These are phyloP conservation scores for Halictus quadricinctus DNA, from an alignment of 2,888 invertebrate genomes.

Conservation along the genomic window DNA sequence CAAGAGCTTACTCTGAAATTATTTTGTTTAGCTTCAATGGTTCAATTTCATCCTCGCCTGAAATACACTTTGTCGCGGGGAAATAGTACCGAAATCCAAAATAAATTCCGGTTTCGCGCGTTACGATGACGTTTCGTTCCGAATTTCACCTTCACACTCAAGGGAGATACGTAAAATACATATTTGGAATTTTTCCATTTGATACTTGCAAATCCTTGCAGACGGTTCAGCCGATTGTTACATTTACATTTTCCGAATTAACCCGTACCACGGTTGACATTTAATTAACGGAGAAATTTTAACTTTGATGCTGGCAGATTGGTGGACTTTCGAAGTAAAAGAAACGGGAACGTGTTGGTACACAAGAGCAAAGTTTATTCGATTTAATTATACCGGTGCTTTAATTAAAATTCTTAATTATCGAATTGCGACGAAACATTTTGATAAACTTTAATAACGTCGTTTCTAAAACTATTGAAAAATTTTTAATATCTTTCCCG, in stretches of 20 bases:
- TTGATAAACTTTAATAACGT: background rate
- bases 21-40: background rate
- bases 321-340: background rate
- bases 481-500: background rate
- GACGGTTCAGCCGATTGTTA: background rate
- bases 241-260: background rate
- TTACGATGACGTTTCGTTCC: background rate
- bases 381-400: background rate
- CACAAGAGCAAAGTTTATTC: background rate
- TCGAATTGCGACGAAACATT: background rate
- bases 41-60: background rate
- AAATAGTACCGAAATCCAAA: background rate
- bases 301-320: background rate
- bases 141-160: background rate
- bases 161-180: background rate
- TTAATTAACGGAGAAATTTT: slow-evolving; percentile 1
- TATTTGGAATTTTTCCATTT: background rate
- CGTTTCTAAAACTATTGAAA: too few relatives aligned
- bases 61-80: background rate
- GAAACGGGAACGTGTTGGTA: background rate
- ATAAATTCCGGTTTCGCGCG: background rate
- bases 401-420: background rate
- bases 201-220: background rate
- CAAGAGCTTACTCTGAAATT: background rate
- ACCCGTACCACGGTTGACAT: background rate